Evolutionary conservation across 2,797 vertebrate species (phyloP).

Genomic region (Geotria australis): DNA sequence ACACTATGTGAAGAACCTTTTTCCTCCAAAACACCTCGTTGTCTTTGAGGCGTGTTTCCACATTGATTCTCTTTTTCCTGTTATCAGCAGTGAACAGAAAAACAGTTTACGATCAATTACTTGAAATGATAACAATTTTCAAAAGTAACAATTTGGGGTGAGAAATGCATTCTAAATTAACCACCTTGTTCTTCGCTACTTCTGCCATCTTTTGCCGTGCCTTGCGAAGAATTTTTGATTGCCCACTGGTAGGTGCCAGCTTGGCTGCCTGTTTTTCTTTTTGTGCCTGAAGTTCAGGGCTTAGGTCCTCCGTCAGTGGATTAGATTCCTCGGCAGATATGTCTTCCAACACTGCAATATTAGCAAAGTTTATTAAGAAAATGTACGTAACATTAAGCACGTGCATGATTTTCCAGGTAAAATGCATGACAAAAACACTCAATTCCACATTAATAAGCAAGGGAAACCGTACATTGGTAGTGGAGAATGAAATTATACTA

Average conservation of each 20-base stretch:
- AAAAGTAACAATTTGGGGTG: too few species aligned
- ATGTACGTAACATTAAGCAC: too few species aligned
- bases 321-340: slow-evolving; percentile 11
- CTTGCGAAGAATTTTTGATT: slow-evolving; percentile 27
- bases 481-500: too few species aligned
- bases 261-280: slow-evolving; percentile 34
- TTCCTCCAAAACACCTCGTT: too few species aligned
- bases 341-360: slow-evolving; percentile 26
- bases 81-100: too few species aligned
- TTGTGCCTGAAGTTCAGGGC: slow-evolving; percentile 30
- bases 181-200: slow-evolving; percentile 13
- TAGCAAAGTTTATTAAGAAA: too few species aligned
- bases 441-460: too few species aligned
- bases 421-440: neutral
- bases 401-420: too few species aligned
- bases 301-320: slow-evolving; percentile 38
- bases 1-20: too few species aligned
- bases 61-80: neutral
- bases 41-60: slow-evolving; percentile 1
- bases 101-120: too few species aligned
- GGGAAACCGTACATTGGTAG: too few species aligned
- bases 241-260: slow-evolving; percentile 13
- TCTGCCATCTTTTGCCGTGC: slow-evolving; percentile 10
- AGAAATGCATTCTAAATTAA: neutral
- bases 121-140: too few species aligned